Evolutionary conservation across 1,140 invertebrate species (phyloP).

Genomic region (Drosophila navojoa): DNA sequence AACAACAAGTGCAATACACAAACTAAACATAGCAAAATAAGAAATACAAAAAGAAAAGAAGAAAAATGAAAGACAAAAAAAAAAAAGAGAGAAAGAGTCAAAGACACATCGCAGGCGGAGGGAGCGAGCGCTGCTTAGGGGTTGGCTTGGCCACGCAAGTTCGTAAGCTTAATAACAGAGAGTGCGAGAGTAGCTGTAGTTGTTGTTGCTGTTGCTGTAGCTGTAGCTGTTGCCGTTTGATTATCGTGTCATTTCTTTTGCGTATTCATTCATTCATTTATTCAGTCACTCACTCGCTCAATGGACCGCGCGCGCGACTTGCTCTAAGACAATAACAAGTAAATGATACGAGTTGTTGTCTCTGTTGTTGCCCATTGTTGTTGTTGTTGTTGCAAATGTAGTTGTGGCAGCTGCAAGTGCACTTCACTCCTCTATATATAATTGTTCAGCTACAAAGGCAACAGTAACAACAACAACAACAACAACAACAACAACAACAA

Average conservation of each 20-base stretch:
- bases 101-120: neutral
- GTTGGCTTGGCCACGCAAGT: constrained; percentile 10
- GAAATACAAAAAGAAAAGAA: neutral
- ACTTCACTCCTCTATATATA: constrained; percentile 44
- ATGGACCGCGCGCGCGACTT: constrained; percentile 26
- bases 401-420: constrained; percentile 32
- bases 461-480: neutral
- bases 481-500: constrained; percentile 21
- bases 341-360: constrained; percentile 60
- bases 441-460: constrained; percentile 47
- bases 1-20: neutral
- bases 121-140: neutral
- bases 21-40: constrained; percentile 20
- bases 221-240: constrained; percentile 43
- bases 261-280: constrained; percentile 52
- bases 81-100: neutral
- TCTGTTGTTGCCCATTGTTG: neutral
- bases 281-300: constrained; percentile 59
- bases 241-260: constrained; percentile 68
- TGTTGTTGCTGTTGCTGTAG: neutral
- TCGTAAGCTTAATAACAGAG: constrained; percentile 40
- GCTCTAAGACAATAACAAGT: constrained; percentile 69
- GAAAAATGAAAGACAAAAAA: no score
- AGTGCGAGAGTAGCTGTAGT: constrained; percentile 3
- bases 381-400: constrained; percentile 25